Evolutionary conservation across 1,140 invertebrate genomes (phyloP), one percentile per base, ranked within the genome.

Genomic region (Drosophila lowei): DNA sequence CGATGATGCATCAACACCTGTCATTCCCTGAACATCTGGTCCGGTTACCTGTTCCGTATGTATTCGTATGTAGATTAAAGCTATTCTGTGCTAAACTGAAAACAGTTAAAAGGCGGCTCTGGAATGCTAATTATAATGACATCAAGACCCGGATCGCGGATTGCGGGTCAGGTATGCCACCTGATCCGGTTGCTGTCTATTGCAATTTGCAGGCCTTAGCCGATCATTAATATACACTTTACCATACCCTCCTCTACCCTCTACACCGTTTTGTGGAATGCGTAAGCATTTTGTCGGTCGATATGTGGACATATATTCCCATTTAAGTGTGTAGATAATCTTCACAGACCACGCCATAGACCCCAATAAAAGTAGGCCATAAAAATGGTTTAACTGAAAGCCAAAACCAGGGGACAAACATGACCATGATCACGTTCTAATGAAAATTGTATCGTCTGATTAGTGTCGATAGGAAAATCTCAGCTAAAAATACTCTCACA

Each of bases 401-500:
- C 4, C 18, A 38, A 42, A 79, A 41, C 46, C 55, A 43, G 9
- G 21, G 7, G 0, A 41, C 18, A 25, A 53, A 43, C 11, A 60
- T 56, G 50, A 57, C 21, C 38, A 43, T 7, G 16, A 30, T 0
- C 42, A 54, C 21, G 48, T 46, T 1, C 9, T 7, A 13, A 34
- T 11, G 11, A 42, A 28, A 48, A 54, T 15, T 13, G n/a, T 1
- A 21, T 3, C 11, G 18, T 18, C 60, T 28, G 13, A 42, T 21
- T 18, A 49, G 34, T 44, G 30, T 43, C 38, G 52, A 76, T 71
- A 49, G 47, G 50, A 21, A 79, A 79, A 79, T 79, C 58, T 57
- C 61, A 46, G 70, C 28, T 61, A 72, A 77, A 66, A 59, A 68
- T 43, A 25, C 44, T 44, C 48, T 42, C 48, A 47, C 46, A 80